Evolutionary conservation across 2,797 vertebrate species (phyloP).

Genomic region (Mus spretus): DNA sequence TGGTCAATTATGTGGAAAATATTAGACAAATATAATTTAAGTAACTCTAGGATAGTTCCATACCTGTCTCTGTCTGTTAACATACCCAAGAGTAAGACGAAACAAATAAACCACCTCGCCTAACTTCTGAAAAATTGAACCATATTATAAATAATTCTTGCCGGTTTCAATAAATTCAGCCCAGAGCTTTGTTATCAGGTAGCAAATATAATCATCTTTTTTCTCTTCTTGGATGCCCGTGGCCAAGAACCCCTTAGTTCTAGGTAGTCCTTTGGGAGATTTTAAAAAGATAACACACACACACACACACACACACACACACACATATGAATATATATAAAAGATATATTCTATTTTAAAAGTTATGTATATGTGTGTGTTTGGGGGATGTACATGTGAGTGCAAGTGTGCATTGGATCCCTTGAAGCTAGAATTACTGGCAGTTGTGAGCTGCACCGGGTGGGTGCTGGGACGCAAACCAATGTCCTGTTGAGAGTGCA

Average conservation of each 20-base stretch:
- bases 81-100: conserved; percentile 12
- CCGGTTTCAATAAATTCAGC: not conserved
- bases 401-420: not conserved
- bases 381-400: not conserved
- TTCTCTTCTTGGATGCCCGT: not conserved
- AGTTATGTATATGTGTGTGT: not conserved
- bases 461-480: not conserved
- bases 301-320: too few species aligned
- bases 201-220: not conserved
- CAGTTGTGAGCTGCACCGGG: not conserved
- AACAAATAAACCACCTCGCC: not conserved
- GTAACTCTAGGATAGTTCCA: not conserved
- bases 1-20: conserved; percentile 35
- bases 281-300: not conserved
- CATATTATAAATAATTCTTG: not conserved
- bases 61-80: conserved; percentile 57
- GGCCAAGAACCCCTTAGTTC: not conserved
- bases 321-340: too few species aligned
- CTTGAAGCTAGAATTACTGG: not conserved
- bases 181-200: not conserved
- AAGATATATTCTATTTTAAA: not conserved
- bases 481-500: not conserved
- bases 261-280: not conserved
- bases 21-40: conserved; percentile 26
- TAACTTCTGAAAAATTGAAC: not conserved